phyloP scores from a whole-genome alignment of 2,888 invertebrate genomes.

The Trachelus tabidus region DNA sequence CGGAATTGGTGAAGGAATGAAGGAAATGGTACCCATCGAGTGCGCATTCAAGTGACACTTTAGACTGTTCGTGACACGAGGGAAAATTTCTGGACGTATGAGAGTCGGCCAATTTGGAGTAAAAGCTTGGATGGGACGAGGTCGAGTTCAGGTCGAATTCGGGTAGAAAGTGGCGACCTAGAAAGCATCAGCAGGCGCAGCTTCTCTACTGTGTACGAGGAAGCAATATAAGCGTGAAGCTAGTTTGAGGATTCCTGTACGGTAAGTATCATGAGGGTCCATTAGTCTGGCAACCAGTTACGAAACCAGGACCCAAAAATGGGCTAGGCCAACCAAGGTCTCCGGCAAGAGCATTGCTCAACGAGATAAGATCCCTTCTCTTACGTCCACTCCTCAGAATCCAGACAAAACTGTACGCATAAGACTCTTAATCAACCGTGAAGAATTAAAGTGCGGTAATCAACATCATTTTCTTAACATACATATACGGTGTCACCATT shows the following conservation, averaged over 20 bases:
- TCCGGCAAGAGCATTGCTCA: background rate
- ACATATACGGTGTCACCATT: background rate
- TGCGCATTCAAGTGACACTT: background rate
- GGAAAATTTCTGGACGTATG: background rate
- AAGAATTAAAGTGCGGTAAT: background rate
- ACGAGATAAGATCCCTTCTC: background rate
- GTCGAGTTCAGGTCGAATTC: background rate
- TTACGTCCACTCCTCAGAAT: background rate
- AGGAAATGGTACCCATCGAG: background rate
- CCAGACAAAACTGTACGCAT: background rate
- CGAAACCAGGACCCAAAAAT: slow-evolving; percentile 1
- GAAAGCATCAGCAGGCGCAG: background rate
- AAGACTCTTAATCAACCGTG: background rate
- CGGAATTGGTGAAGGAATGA: background rate
- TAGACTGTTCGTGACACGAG: background rate
- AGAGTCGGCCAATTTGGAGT: background rate
- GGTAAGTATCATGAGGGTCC: background rate
- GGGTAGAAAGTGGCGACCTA: background rate
- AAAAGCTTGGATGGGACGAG: background rate
- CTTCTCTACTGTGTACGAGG: background rate
- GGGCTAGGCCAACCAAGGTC: slow-evolving; percentile 4
- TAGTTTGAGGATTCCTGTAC: background rate
- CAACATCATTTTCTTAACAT: background rate
- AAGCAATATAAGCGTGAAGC: background rate
- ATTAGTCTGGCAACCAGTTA: background rate